Conservation (phyloP, 2,797 vertebrate genomes). For the Paratrypauchen microcephalus region DNA sequence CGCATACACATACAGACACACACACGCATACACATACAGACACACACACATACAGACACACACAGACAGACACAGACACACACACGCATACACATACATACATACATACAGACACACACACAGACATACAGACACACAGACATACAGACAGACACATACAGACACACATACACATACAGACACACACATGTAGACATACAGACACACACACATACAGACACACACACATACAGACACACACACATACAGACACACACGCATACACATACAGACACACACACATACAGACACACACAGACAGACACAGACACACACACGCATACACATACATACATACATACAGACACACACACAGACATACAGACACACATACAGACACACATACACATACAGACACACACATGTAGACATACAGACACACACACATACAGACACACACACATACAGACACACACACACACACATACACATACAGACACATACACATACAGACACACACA, state of each 20-base stretch:
- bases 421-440: conserved; percentile 35
- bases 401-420: conserved; percentile 29
- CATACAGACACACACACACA: too few species aligned
- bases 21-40: conserved; percentile 28
- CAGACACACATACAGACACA: conserved; percentile 28
- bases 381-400: conserved; percentile 27
- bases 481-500: conserved; percentile 27
- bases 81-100: conserved; percentile 36
- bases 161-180: conserved; percentile 36
- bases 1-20: conserved; percentile 17
- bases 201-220: conserved; percentile 36
- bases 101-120: conserved; percentile 26
- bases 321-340: conserved; percentile 35
- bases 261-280: conserved; percentile 26
- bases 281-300: conserved; percentile 36
- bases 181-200: conserved; percentile 28
- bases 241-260: conserved; percentile 24
- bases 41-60: conserved; percentile 26
- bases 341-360: conserved; percentile 18
- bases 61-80: conserved; percentile 27
- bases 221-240: conserved; percentile 14
- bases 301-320: conserved; percentile 27
- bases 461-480: conserved; percentile 17
- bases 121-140: conserved; percentile 23
- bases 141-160: conserved; percentile 23